Conservation (phyloP, 1,140 invertebrate genomes). For the Vanessa tameamea region DNA sequence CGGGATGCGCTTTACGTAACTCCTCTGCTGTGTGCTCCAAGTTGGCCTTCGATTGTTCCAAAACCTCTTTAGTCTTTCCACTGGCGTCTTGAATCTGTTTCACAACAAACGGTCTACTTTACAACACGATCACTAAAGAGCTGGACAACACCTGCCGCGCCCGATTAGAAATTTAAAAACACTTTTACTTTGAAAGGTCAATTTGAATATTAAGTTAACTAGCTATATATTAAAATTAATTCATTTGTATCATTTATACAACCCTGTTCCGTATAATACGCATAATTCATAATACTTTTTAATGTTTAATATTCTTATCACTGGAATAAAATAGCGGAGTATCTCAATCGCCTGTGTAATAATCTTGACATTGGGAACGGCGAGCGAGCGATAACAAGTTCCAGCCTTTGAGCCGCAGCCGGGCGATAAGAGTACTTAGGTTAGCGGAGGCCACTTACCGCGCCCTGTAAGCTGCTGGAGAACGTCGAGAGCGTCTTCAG, state of each 20-base stretch:
- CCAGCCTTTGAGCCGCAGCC: not conserved
- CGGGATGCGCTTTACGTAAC: constrained; percentile 65
- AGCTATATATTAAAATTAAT: no score
- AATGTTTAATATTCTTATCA: not conserved
- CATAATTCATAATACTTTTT: no score
- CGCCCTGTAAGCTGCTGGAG: constrained; percentile 55
- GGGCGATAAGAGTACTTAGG: not conserved
- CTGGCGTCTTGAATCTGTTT: constrained; percentile 65
- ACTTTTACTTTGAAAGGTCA: no score
- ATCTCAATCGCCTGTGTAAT: constrained; percentile 18
- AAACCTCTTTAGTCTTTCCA: constrained; percentile 67
- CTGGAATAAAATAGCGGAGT: constrained; percentile 14
- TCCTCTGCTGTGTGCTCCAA: constrained; percentile 58
- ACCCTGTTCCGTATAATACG: no score
- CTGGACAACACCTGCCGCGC: not conserved
- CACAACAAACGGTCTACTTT: not conserved
- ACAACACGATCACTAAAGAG: not conserved
- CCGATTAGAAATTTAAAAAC: no score
- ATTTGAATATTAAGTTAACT: no score
- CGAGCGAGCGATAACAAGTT: constrained; percentile 10
- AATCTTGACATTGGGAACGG: constrained; percentile 26
- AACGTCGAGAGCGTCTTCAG: constrained; percentile 60
- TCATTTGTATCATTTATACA: no score
- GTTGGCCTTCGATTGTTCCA: constrained; percentile 54
- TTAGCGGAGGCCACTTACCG: constrained; percentile 47